Percentiles rank a stretch among this genome's conserved stretches.
Evolutionary conservation across 2,797 vertebrate species (phyloP).

Genomic region (Tangara arthus): DNA sequence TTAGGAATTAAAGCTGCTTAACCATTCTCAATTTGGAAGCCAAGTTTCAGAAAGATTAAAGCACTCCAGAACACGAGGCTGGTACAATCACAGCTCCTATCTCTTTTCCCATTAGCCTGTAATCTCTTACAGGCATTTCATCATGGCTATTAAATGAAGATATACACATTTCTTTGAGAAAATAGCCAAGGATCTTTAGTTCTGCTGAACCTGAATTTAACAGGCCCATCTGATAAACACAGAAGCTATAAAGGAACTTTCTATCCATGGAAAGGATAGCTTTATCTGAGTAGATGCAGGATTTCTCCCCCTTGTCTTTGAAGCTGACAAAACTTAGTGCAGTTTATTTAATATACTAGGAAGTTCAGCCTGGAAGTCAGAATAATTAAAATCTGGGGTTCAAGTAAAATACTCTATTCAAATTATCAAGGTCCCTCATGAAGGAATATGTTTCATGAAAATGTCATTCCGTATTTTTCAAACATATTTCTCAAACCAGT

Average conservation of each 20-base stretch:
- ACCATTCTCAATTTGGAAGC: slow-evolving; percentile 60
- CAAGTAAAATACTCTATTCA: background rate
- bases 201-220: background rate
- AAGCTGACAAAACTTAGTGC: background rate
- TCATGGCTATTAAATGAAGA: slow-evolving; percentile 10
- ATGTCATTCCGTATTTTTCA: background rate
- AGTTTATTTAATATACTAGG: background rate
- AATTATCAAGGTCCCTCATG: background rate
- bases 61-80: slow-evolving; percentile 7
- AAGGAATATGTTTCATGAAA: background rate
- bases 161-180: background rate
- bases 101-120: slow-evolving; percentile 37
- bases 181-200: slow-evolving; percentile 12
- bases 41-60: slow-evolving; percentile 64
- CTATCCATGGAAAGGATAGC: background rate
- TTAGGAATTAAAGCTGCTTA: slow-evolving; percentile 63
- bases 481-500: background rate
- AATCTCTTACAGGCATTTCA: slow-evolving; percentile 43
- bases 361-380: background rate
- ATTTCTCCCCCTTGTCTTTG: background rate
- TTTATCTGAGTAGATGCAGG: background rate
- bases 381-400: background rate
- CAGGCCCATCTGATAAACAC: background rate
- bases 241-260: background rate
- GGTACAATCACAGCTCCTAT: slow-evolving; percentile 44